phyloP scores from a whole-genome alignment of 2,113 vertebrate genomes.

The Trematocara macrostoma region DNA sequence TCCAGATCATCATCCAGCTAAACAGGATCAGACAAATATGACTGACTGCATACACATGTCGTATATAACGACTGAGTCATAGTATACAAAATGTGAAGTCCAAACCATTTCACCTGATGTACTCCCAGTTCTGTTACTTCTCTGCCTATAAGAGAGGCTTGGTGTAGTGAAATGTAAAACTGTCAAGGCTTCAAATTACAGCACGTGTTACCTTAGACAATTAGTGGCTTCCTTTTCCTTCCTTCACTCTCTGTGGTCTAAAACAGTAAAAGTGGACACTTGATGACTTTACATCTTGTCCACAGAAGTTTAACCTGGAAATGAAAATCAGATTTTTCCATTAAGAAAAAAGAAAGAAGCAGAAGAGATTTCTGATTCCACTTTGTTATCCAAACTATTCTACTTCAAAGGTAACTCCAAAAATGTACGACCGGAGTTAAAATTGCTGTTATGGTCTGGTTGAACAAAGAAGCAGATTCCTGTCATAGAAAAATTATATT shows the following conservation, averaged over 20 bases:
- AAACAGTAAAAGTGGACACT: not conserved
- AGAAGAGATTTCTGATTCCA: not conserved
- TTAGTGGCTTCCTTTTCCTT: not conserved
- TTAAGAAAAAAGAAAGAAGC: not conserved
- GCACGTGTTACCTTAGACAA: not conserved
- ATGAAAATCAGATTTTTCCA: not conserved
- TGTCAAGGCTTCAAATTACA: not conserved
- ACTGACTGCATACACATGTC: not conserved
- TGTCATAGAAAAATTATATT: not conserved
- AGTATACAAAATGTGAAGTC: not conserved
- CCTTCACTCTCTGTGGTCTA: not conserved
- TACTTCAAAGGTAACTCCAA: not conserved
- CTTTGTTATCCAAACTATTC: not conserved
- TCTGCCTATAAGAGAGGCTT: not conserved
- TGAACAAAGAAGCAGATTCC: not conserved
- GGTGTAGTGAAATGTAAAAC: not conserved
- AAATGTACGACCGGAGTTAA: not conserved
- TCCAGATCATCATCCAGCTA: slow-evolving; percentile 19
- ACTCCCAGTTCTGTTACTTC: not conserved
- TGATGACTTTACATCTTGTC: not conserved
- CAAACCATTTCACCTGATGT: slow-evolving; percentile 5
- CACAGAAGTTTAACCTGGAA: not conserved
- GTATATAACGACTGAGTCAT: not conserved
- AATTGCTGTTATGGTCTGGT: not conserved
- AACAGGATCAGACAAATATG: slow-evolving; percentile 33